Base-by-base conservation (phyloP, 2,888 invertebrate species). In the Salticus scenicus region DNA sequence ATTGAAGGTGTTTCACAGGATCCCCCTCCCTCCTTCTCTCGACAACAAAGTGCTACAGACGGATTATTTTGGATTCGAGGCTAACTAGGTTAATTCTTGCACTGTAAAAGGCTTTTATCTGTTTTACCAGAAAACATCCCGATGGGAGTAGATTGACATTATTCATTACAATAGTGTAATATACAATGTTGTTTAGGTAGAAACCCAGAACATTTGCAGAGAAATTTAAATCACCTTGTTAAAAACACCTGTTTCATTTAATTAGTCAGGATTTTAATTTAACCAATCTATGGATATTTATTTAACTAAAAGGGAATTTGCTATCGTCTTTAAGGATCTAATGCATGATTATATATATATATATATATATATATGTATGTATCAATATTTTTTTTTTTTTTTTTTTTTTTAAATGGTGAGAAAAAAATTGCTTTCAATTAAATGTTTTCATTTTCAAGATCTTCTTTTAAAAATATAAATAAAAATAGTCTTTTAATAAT, bases 41-140 rank as follows among this genome's bases (percentile, higher is more conserved):
- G 10, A 47, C 42, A 47, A 14, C 42, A 47, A 47, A 47, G 42
- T 47, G 42, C 7, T 47, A 47, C 42, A 47, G 42, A 47, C 42
- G 42, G 42, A 47, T 47, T 47, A 47, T 47, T 47, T 47, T 47
- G 42, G 42, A 47, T 47, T 47, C 42, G 42, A 17, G 42, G 42
- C 42, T 47, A 47, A 47, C 42, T 47, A 47, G 42, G 42, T 47
- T 47, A 47, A 47, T 47, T 47, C 42, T 47, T 47, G 42, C 17
- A 14, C 42, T 47, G 42, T 47, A 14, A 47, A 47, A 47, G 42
- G 42, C 42, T 47, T 47, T 47, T 47, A 47, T 47, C 42, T 17
- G 42, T 47, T 47, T 47, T 47, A 47, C 42, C 1, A 17, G 42
- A 47, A 47, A 47, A 47, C 42, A 10, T 14, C 42, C 42, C 42